A percentile compares a stretch with the other conserved stretches of the same genome.
phyloP scores from a whole-genome alignment of 53 echinoderm and acorn worm species.

The Echinarachnius parma region DNA sequence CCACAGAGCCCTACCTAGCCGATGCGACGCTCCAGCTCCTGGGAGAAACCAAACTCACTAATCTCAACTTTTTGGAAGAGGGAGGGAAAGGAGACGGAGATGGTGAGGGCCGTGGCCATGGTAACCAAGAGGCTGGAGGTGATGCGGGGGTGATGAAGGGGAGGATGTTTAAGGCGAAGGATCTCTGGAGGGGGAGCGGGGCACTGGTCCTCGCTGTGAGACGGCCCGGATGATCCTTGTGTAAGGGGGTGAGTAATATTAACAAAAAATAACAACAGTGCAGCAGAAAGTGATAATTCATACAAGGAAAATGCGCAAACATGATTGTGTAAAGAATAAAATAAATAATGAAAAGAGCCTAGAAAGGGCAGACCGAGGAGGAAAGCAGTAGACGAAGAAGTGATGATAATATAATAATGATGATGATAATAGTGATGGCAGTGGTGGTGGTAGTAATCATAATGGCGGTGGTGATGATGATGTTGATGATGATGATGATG shows the following conservation, averaged over 20 bases:
- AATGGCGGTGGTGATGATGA: no score
- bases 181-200: constrained; percentile 50
- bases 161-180: constrained; percentile 46
- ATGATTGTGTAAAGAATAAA: background rate
- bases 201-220: constrained; percentile 54
- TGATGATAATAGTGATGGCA: no score
- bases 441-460: no score
- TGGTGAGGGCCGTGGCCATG: no score
- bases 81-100: background rate
- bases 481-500: no score
- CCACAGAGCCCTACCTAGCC: constrained; percentile 45
- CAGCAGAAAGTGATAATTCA: background rate
- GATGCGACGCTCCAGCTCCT: constrained; percentile 38
- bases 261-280: background rate
- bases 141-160: no score
- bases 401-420: background rate
- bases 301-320: background rate
- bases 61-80: constrained; percentile 20
- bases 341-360: background rate
- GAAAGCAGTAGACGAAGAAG: background rate
- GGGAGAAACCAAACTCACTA: constrained; percentile 33
- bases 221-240: constrained; percentile 73
- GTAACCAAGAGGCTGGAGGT: no score
- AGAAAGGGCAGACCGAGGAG: background rate
- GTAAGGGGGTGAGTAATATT: constrained; percentile 54